phyloP scores from a whole-genome alignment of 2,888 invertebrate genomes.

The Volucella inanis region DNA sequence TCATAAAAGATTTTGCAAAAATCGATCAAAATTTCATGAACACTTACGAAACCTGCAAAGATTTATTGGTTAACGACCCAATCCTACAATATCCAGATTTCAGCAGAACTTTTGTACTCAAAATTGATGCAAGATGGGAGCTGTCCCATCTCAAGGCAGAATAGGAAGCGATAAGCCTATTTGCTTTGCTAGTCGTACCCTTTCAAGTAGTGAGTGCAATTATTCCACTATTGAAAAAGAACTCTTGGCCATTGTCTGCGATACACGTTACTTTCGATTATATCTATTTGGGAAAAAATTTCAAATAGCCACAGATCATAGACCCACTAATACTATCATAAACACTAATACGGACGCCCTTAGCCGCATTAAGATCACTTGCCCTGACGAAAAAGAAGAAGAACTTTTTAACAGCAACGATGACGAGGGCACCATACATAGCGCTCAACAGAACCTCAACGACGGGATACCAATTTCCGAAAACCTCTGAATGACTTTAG shows the following conservation, averaged over 20 bases:
- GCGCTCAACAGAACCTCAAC: conserved; percentile 40
- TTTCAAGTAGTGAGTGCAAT: conserved; percentile 69
- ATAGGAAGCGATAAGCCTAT: conserved; percentile 76
- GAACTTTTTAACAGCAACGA: too few relatives aligned
- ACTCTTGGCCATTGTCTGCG: conserved; percentile 76
- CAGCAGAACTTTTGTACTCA: neutral
- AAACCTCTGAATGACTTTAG: conserved; percentile 62
- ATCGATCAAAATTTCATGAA: conserved; percentile 21
- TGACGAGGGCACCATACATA: too few relatives aligned
- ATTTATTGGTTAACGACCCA: conserved; percentile 22
- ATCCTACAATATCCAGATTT: conserved; percentile 16
- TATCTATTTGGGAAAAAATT: conserved; percentile 61
- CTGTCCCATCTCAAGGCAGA: conserved; percentile 76
- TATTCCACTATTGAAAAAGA: conserved; percentile 79
- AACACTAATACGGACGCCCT: too few relatives aligned
- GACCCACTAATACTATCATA: too few relatives aligned
- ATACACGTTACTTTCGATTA: conserved; percentile 67
- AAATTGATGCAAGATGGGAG: neutral
- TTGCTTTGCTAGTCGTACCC: conserved; percentile 77
- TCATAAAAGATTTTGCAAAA: conserved; percentile 25
- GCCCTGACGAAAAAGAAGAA: too few relatives aligned
- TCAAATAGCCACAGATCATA: too few relatives aligned
- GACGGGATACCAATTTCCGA: too few relatives aligned
- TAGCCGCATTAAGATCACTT: too few relatives aligned
- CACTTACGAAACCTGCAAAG: conserved; percentile 29